Base-by-base conservation (phyloP, 2,797 vertebrate genomes). In the Malurus splendens region DNA sequence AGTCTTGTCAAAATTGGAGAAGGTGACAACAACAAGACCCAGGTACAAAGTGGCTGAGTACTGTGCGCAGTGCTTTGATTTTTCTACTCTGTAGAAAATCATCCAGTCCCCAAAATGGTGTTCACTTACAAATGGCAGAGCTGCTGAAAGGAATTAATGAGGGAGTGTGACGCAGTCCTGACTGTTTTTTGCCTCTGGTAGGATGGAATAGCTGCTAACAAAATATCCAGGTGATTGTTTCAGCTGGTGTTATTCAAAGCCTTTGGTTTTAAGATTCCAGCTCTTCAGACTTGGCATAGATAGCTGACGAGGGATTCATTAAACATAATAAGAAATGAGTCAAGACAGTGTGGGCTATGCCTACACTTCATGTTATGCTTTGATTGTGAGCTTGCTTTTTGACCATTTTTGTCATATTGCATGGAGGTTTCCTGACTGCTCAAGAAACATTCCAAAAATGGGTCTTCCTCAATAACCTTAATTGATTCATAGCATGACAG, bases 241-340 rank as follows among this genome's bases (percentile, higher is more conserved):
- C 51, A 85, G 28, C 28, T 72, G 12, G 42, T n/a, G 23, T 60
- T 90, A 55, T 72, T 91, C 55, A 91, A 80, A 80, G n/a, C 9
- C 45, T 75, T 85, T 82, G 39, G 13, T n/a, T 91, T 90, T 61
- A 77, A 82, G n/a, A 48, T 89, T 81, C 59, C 44, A 75, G 5
- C 20, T 91, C 83, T 87, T 67, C 41, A 62, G 28, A 52, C 14
- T 54, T 88, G 39, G 7, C 57, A 41, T 33, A 80, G 19, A 32
- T 80, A 67, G 23, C 44, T 86, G 89, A 62, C 79, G 89, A 75
- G 15, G 30, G 2, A 81, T 89, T 93, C 82, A 78, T 90, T 87
- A 65, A 89, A 65, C 41, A 18, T 74, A 89, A 83, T 75, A 89
- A 77, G 66, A 82, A 85, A 45, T 89, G 38, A 93, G 55, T 93